Base-by-base conservation (phyloP, 2,888 invertebrate species). In the Dusona sp. region DNA sequence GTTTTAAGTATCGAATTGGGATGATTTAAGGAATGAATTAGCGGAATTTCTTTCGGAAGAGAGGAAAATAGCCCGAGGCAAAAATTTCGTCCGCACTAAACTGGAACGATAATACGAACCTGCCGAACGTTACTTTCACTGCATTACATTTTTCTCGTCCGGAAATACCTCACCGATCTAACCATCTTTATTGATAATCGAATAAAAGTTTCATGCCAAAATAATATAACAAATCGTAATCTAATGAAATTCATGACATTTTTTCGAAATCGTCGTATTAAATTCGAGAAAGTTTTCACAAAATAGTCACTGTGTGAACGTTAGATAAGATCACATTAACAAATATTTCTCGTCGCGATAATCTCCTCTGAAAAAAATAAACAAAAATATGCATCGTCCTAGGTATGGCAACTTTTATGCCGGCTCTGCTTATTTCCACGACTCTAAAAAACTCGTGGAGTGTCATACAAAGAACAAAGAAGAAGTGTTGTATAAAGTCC, bases 91-190 rank as follows among this genome's bases (percentile, higher is more conserved):
- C 70, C 78, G 83, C 86, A 84, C 70, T 54, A 74, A 79, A 74
- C 73, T 78, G 83, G 84, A 80, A 86, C 86, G 80, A 81, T 84
- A 81, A 79, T 78, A 83, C 51, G 65, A 73, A 81, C 75, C 75
- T 80, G 70, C 65, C 51, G 79, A 79, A 81, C 77, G 61, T 54
- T 73, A 84, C 86, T 86, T 86, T 86, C 86, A 84, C 86, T 70
- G 68, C 22, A 68, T 74, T 75, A 33, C 68, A 61, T 61, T 72
- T 57, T 68, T 75, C 67, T 38, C 19, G 45, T 67, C 48, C 42
- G 64, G 65, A 77, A 77, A 77, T 51, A 22, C 65, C 64, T 29
- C 42, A 7, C 65, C 36, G 48, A 65, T 77, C 77, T 45, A 22
- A 45, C 33, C n/a, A 48, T 65, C n/a, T 65, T 77, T 48, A 33